Evolutionary conservation across 1,140 invertebrate genomes (phyloP).

Genomic region (Campoletis sonorensis): DNA sequence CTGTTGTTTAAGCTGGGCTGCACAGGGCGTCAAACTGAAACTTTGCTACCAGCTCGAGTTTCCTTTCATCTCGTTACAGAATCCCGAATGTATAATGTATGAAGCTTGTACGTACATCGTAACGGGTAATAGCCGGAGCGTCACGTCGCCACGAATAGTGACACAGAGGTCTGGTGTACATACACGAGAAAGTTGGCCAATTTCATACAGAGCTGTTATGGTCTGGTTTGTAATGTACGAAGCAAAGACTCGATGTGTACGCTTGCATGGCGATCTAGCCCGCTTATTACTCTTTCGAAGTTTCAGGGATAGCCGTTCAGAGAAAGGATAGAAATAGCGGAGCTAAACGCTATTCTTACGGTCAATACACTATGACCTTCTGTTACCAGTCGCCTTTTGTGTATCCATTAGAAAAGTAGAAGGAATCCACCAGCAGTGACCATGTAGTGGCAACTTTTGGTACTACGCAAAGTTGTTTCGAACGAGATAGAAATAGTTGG

Average conservation of each 20-base stretch:
- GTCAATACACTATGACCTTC: neutral
- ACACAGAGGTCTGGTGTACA: neutral
- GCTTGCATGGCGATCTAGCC: neutral
- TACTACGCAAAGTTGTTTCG: too few relatives aligned
- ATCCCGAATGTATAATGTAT: slow-evolving; percentile 21
- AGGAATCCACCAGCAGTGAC: too few relatives aligned
- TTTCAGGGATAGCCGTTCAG: neutral
- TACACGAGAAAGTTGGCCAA: neutral
- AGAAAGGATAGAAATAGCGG: neutral
- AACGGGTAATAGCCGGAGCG: neutral
- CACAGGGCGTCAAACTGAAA: neutral
- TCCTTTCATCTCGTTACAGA: slow-evolving; percentile 16
- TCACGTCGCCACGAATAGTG: slow-evolving; percentile 2
- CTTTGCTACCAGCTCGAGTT: neutral
- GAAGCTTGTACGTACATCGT: neutral
- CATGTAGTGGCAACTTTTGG: too few relatives aligned
- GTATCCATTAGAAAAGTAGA: too few relatives aligned
- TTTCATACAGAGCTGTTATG: neutral
- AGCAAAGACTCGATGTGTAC: neutral
- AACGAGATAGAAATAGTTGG: too few relatives aligned
- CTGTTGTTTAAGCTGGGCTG: neutral
- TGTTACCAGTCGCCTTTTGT: neutral
- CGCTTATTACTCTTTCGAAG: slow-evolving; percentile 16
- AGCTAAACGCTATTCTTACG: neutral
- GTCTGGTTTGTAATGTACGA: neutral